Evolutionary conservation across 2,797 vertebrate genomes (phyloP), one percentile per base, ranked within the genome.

Genomic region (Sebastes nivosus): DNA sequence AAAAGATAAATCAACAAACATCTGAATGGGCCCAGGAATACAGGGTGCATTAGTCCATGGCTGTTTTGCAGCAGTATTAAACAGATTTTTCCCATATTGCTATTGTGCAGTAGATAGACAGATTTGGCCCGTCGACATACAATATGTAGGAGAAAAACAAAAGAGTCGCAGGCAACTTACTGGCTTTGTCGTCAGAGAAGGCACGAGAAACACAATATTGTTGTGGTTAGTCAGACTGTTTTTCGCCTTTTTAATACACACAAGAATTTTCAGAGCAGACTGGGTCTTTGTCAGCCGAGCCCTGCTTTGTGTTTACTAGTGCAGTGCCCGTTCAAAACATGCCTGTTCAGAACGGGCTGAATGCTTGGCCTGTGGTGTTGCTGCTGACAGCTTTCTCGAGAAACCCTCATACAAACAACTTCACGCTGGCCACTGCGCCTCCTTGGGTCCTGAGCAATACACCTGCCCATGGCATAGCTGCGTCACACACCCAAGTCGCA

Each of bases 141-240:
- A 77, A 75, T 18, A 77, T 60, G 72, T 67, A 58, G n/a, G 12
- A 79, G 25, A 70, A 59, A 84, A 84, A 75, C 38, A 84, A 79
- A 84, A 46, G 38, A 18, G 30, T 60, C 3, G 3, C 66, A 68
- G 63, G 54, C 46, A 71, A 50, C 38, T 69, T 25, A 29, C 64
- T 70, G 61, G 57, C 73, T 88, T 74, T 86, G 75, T 75, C 27
- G 18, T 75, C 59, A 75, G 64, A 61, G 38, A 75, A 64, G 22
- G 63, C 73, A 76, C 12, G 34, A 77, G 25, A 79, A 81, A 76
- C 32, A 67, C 27, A 85, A 77, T 70, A 61, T 54, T 71, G 58
- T 52, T 81, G 67, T 71, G 69, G 57, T 86, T 81, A 66, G 74
- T 82, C 36, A 46, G 57, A 65, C 32, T 70, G 36, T 68, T 57